Conservation (phyloP, 53 echinoderm and acorn worm species). For the Antedon mediterranea region DNA sequence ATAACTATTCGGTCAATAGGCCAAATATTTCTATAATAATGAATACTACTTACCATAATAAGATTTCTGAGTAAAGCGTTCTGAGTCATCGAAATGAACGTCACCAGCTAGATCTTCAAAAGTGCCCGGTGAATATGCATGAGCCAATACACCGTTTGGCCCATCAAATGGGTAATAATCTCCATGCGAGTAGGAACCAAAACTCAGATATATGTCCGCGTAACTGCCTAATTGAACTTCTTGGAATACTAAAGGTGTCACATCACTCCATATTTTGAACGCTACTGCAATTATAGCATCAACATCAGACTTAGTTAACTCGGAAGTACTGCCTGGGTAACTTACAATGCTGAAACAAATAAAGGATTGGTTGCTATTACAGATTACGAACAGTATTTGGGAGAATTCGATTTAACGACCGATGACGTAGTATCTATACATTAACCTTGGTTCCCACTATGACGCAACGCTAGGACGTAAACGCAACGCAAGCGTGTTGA, state of each 20-base stretch:
- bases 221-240: conserved; percentile 23
- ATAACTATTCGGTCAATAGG: not conserved
- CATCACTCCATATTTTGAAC: conserved; percentile 58
- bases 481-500: too few species aligned
- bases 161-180: conserved; percentile 81
- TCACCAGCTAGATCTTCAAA: conserved; percentile 59
- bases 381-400: too few species aligned
- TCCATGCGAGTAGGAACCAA: conserved; percentile 42
- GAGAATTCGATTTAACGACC: too few species aligned
- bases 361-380: too few species aligned
- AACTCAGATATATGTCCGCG: conserved; percentile 63
- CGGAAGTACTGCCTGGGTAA: conserved; percentile 5
- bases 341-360: conserved; percentile 40
- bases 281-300: conserved; percentile 29
- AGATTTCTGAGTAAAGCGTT: conserved; percentile 27
- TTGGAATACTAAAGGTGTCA: conserved; percentile 53
- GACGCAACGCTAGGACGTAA: too few species aligned
- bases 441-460: too few species aligned
- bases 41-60: conserved; percentile 29
- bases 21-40: not conserved
- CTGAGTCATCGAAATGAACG: conserved; percentile 81
- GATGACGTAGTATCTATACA: too few species aligned
- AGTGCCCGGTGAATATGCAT: conserved; percentile 54
- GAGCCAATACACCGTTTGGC: conserved; percentile 40
- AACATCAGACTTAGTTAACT: conserved; percentile 1